Conservation (phyloP, 2,888 invertebrate genomes). For the Bunonema sp. region DNA sequence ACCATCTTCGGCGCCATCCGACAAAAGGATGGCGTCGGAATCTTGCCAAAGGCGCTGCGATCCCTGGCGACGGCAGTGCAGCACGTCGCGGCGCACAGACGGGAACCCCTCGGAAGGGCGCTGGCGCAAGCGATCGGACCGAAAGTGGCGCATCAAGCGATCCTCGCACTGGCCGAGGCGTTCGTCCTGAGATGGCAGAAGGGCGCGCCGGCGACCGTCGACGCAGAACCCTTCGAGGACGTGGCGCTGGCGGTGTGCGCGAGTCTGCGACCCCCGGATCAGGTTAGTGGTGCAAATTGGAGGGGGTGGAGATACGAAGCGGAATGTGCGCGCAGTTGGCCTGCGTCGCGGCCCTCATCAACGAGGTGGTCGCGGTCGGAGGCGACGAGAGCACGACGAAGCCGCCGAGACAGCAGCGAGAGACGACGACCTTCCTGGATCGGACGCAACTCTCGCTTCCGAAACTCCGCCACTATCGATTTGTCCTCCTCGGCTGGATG, state of each 20-base stretch:
- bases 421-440: slow-evolving; percentile 51
- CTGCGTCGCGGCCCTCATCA: slow-evolving; percentile 18
- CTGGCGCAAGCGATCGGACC: slow-evolving; percentile 22
- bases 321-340: slow-evolving; percentile 11
- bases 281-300: slow-evolving; percentile 7
- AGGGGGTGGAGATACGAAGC: background rate
- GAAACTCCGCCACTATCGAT: slow-evolving; percentile 70
- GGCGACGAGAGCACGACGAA: slow-evolving; percentile 11
- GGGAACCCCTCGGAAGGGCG: slow-evolving; percentile 48
- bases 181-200: slow-evolving; percentile 44
- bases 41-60: too few species aligned
- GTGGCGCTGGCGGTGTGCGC: slow-evolving; percentile 23
- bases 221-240: slow-evolving; percentile 31
- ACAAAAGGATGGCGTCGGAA: too few species aligned
- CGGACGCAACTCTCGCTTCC: slow-evolving; percentile 61
- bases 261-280: slow-evolving; percentile 18
- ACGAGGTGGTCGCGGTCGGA: slow-evolving; percentile 24
- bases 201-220: too few species aligned
- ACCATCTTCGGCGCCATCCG: slow-evolving; percentile 28
- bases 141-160: slow-evolving; percentile 47
- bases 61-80: slow-evolving; percentile 78
- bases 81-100: slow-evolving; percentile 80
- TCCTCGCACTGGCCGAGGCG: slow-evolving; percentile 47
- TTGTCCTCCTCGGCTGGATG: slow-evolving; percentile 56
- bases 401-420: background rate